Evolutionary conservation across 2,797 vertebrate species (phyloP), one percentile per base, ranked within the genome.

Genomic region (Sebastes flavidus): DNA sequence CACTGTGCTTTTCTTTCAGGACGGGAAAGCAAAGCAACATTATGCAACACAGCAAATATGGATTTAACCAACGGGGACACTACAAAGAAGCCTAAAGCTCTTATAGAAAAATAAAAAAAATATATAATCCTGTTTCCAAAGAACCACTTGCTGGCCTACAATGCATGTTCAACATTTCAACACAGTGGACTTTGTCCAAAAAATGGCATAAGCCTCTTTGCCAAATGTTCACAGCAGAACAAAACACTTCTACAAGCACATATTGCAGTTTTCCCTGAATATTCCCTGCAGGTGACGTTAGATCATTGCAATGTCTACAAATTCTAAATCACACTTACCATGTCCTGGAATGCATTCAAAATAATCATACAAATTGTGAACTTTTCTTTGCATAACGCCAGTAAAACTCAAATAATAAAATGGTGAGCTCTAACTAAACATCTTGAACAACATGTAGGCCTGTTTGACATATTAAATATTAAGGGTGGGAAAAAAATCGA

Each of bases 21-120:
- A 34, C 11, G 12, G 71, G 61, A 88, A 81, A 90, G 65, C 70
- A 87, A 87, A 89, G 80, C 66, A 87, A 77, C 30, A 83, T 80
- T 86, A 88, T 79, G 80, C 49, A 87, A 75, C n/a, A 80, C 10
- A 77, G 29, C 9, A 72, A 65, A 72, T 14, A 52, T 29, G 2
- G 18, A 74, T 60, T 20, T 32, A 42, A 54, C 27, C 55, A 49
- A 56, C 2, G 6, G 4, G 36, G 29, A 62, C 36, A 27, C n/a
- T 9, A 52, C 7, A 32, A 27, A 60, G 2, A 66, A 34, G 2
- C 12, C 20, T 58, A 49, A 66, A n/a, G 2, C 12, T 68, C 42
- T 52, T 13, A 52, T 4, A 74, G 14, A 65, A 61, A 72, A 52
- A 52, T 52, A 52, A 52, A 52, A 20, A 65, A 25, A 0, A 72